Evolutionary conservation across 2,888 invertebrate species (phyloP).

Genomic region (Epinotia demarniana): DNA sequence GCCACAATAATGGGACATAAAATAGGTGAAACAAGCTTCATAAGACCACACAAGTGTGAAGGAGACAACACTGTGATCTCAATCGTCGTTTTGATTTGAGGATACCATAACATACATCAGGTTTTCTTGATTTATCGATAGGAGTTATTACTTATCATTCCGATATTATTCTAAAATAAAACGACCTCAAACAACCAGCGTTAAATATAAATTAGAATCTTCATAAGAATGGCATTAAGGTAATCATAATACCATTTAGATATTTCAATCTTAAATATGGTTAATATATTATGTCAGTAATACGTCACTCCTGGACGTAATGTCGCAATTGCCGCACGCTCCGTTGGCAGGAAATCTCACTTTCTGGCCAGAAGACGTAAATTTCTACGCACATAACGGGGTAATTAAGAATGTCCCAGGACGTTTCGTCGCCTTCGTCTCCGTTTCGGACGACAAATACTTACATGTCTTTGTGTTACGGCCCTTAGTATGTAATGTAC

Average conservation of each 20-base stretch:
- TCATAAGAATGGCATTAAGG: background rate
- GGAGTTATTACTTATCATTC: background rate
- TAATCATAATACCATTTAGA: constrained; percentile 3
- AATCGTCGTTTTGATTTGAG: too few species aligned
- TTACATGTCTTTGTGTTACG: background rate
- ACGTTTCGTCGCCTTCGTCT: background rate
- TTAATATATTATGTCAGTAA: constrained; percentile 3
- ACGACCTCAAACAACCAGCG: constrained; percentile 25
- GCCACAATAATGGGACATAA: too few species aligned
- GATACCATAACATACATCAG: background rate
- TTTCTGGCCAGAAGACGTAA: background rate
- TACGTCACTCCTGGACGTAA: background rate
- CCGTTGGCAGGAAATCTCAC: background rate
- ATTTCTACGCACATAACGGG: background rate
- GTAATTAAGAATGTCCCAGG: background rate
- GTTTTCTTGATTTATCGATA: background rate
- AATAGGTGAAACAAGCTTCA: too few species aligned
- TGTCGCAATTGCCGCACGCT: background rate
- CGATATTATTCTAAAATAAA: constrained; percentile 6
- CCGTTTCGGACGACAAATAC: background rate
- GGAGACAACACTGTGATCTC: too few species aligned
- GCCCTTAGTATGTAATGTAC: background rate
- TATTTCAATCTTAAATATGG: constrained; percentile 3
- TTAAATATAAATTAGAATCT: background rate
- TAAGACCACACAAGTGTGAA: too few species aligned